Conservation (phyloP, 2,888 invertebrate genomes). For the Dioctria rufipes region DNA sequence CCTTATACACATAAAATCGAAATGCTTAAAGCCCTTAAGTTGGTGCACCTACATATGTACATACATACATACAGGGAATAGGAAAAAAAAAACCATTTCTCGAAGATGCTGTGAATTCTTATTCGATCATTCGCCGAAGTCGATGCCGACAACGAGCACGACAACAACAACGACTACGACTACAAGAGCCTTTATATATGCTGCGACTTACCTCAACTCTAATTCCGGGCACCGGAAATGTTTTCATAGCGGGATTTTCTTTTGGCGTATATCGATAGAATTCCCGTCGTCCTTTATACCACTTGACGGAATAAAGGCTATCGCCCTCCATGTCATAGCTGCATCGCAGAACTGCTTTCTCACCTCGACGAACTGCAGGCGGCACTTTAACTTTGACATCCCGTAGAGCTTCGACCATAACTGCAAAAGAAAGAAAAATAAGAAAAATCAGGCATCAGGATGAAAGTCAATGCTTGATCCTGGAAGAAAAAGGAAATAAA, state of each 20-base stretch:
- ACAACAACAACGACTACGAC: too few species aligned
- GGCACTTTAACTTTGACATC: conserved; percentile 79
- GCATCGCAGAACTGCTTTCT: conserved; percentile 78
- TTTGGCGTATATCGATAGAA: conserved; percentile 87
- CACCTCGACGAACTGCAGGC: conserved; percentile 77
- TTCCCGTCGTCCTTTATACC: conserved; percentile 86
- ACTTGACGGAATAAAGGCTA: conserved; percentile 86
- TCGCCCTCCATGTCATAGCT: conserved; percentile 84
- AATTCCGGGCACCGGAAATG: conserved; percentile 81
- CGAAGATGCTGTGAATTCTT: not conserved
- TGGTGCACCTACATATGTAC: not conserved
- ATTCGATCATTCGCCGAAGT: too few species aligned
- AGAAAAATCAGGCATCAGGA: not conserved
- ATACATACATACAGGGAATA: not conserved
- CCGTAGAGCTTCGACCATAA: conserved; percentile 70
- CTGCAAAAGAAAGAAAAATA: conserved; percentile 60
- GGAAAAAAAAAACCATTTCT: not conserved
- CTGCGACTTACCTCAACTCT: conserved; percentile 82
- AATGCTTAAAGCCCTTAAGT: conserved; percentile 39
- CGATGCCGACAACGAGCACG: too few species aligned
- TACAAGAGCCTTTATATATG: too few species aligned
- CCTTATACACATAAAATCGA: conserved; percentile 16
- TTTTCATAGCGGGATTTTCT: conserved; percentile 80
- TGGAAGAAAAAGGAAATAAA: conserved; percentile 6
- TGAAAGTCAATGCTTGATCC: conserved; percentile 14